A percentile compares a stretch with the other conserved stretches of the same genome.
These are phyloP conservation scores for Drosophila sturtevanti DNA, from an alignment of 1,140 invertebrate genomes.

Conservation along the genomic window DNA sequence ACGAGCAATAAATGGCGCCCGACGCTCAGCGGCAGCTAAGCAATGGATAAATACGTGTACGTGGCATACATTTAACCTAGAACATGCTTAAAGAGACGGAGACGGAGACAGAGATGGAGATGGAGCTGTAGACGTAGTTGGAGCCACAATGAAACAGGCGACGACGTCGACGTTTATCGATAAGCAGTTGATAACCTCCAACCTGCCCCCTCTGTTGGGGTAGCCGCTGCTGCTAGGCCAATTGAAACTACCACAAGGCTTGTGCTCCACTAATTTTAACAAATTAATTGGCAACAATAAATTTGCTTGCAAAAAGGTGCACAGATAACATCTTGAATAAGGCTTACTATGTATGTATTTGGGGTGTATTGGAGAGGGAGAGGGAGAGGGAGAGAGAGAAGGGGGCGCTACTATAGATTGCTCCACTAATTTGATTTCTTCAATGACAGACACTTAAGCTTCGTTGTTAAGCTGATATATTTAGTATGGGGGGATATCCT, in stretches of 20 bases:
- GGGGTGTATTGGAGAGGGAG: neutral
- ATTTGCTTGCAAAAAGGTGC: slow-evolving; percentile 74
- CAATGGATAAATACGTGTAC: slow-evolving; percentile 81
- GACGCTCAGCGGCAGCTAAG: slow-evolving; percentile 61
- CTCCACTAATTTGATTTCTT: slow-evolving; percentile 74
- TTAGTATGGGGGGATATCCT: slow-evolving; percentile 37
- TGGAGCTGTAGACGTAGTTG: neutral
- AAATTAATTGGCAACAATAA: slow-evolving; percentile 82
- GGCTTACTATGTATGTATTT: neutral
- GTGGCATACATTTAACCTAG: slow-evolving; percentile 70
- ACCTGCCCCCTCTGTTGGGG: neutral
- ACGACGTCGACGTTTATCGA: slow-evolving; percentile 67
- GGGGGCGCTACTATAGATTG: slow-evolving; percentile 56
- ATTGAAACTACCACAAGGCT: slow-evolving; percentile 72
- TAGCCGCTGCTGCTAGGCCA: slow-evolving; percentile 22
- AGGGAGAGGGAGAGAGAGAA: neutral
- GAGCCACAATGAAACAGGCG: slow-evolving; percentile 43
- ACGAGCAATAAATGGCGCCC: slow-evolving; percentile 65
- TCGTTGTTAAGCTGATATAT: slow-evolving; percentile 52
- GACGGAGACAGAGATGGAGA: slow-evolving; percentile 1
- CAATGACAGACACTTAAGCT: slow-evolving; percentile 70
- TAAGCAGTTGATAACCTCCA: slow-evolving; percentile 64
- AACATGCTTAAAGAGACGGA: neutral
- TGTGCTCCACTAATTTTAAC: slow-evolving; percentile 76
- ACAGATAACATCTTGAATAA: slow-evolving; percentile 59